phyloP scores from a whole-genome alignment of 1,140 invertebrate genomes.

The Bombus polaris region DNA sequence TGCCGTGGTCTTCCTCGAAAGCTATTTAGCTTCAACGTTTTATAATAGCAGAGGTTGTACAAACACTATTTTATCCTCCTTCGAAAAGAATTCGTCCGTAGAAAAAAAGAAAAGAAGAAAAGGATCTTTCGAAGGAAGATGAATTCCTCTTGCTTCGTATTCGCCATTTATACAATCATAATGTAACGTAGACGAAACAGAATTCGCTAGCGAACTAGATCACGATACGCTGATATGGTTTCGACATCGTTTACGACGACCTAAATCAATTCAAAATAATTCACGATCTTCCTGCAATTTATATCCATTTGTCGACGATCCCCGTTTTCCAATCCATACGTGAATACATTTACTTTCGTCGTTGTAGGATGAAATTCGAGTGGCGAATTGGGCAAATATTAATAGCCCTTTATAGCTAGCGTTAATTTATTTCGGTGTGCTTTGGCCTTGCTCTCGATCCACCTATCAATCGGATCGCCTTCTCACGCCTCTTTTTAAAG shows the following conservation, averaged over 20 bases:
- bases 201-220: no score
- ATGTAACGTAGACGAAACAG: no score
- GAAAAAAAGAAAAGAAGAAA: not conserved
- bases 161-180: no score
- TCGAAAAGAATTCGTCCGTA: not conserved
- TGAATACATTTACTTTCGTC: not conserved
- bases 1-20: not conserved
- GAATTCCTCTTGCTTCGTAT: not conserved
- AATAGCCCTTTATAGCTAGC: slow-evolving; percentile 5
- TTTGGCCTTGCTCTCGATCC: slow-evolving; percentile 32
- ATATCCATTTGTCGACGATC: not conserved
- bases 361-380: not conserved
- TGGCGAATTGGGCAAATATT: slow-evolving; percentile 8
- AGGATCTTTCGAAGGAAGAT: not conserved
- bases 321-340: not conserved
- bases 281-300: not conserved
- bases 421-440: slow-evolving; percentile 22
- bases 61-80: not conserved
- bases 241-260: not conserved
- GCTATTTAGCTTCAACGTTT: not conserved
- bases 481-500: not conserved
- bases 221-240: no score
- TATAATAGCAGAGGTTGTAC: not conserved
- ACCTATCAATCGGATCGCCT: slow-evolving; percentile 22
- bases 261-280: not conserved